Evolutionary conservation across 2,113 vertebrate genomes (phyloP), one percentile per base, ranked within the genome.

Genomic region (Bucco capensis): DNA sequence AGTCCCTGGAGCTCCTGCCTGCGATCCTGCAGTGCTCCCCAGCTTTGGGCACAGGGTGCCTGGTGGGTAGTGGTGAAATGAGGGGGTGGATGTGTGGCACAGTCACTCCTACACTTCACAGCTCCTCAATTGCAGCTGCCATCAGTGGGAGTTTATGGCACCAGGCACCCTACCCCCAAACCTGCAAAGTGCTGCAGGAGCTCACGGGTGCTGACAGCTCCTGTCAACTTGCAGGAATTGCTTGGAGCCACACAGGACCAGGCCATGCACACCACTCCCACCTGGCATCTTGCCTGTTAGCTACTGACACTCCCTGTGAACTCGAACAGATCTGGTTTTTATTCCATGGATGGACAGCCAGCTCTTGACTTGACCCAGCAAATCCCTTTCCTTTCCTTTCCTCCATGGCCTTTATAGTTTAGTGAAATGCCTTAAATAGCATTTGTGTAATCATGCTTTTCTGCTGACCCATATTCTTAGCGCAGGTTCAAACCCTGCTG

Each of bases 101-200:
- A 95, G 60, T 54, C 73, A 54, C 35, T 80, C 95, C 86, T 35
- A 70, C 13, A 0, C 73, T 92, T 92, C 91, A 74, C 94, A 95
- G 92, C 8, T 94, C 83, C 64, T 81, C 88, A 62, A 67, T 14
- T 91, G 76, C 92, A 93, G 86, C 83, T 96, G 92, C 92, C 64
- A 71, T 54, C 44, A 47, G 86, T 83, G 73, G 90, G 88, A 25
- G 89, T 90, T 94, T 51, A 90, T 69, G 90, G 83, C 90, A 85
- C 47, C 75, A 77, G 67, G 60, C 75, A 22, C 85, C 47, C 83
- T 62, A 35, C 72, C 85, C 64, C 87, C 85, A 85, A 82, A 89
- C 75, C 82, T 42, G 78, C 6, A 0, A 86, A 86, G 81, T 0
- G 0, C 57, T 65, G 81, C 23, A 10, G 78, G 84, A 90, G 71